phyloP scores from a whole-genome alignment of 2,888 invertebrate species.

The Agelastica alni region DNA sequence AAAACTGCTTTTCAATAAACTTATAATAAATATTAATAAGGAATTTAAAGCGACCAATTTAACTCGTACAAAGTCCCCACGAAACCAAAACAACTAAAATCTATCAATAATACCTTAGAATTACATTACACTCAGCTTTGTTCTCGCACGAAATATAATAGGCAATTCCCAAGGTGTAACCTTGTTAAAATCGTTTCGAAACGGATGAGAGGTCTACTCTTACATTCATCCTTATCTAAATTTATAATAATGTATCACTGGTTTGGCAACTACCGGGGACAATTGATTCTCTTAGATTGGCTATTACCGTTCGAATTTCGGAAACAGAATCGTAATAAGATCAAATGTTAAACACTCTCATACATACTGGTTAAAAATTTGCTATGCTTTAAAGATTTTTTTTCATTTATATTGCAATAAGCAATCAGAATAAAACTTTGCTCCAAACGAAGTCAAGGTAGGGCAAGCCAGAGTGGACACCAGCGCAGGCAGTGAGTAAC shows the following conservation, averaged over 20 bases:
- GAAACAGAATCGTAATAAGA: background rate
- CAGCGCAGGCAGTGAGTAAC: too few relatives aligned
- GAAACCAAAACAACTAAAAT: background rate
- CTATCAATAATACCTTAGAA: slow-evolving; percentile 30
- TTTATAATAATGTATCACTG: slow-evolving; percentile 34
- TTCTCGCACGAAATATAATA: slow-evolving; percentile 15
- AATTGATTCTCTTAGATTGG: slow-evolving; percentile 22
- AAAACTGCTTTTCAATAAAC: too few relatives aligned
- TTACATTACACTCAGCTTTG: slow-evolving; percentile 31
- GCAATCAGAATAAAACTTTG: too few relatives aligned
- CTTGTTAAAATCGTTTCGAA: slow-evolving; percentile 26
- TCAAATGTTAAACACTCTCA: too few relatives aligned
- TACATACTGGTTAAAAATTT: too few relatives aligned
- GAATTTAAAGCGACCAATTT: too few relatives aligned
- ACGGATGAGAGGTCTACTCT: slow-evolving; percentile 26
- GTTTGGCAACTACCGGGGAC: slow-evolving; percentile 29
- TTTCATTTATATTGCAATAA: too few relatives aligned
- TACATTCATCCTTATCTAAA: slow-evolving; percentile 28
- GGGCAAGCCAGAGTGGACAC: too few relatives aligned
- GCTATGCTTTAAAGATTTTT: too few relatives aligned
- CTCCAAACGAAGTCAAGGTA: too few relatives aligned
- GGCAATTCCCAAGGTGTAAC: slow-evolving; percentile 24
- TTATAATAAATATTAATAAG: too few relatives aligned
- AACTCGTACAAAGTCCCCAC: background rate
- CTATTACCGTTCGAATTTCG: background rate